Conservation (phyloP, 2,797 vertebrate genomes). For the Chelon labrosus region DNA sequence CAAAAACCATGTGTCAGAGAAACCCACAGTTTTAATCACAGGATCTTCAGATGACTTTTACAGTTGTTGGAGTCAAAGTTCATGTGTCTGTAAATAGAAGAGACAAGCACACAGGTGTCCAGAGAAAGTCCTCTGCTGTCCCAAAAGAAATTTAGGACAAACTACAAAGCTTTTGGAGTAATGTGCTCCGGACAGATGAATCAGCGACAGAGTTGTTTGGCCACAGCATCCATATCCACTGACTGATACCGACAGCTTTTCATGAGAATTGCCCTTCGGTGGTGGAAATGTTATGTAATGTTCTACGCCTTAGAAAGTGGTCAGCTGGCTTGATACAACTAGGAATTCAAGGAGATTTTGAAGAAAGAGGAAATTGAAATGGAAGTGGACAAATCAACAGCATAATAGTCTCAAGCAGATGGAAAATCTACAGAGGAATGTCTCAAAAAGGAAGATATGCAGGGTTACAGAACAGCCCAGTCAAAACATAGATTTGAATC, state of each 20-base stretch:
- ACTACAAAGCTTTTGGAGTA: background rate
- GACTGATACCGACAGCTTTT: background rate
- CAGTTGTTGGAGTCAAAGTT: background rate
- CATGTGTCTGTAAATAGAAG: background rate
- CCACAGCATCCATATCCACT: background rate
- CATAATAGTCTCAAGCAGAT: background rate
- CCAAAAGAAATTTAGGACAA: no score
- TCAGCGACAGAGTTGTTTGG: background rate
- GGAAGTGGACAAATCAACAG: background rate
- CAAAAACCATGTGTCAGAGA: background rate
- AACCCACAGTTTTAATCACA: no score
- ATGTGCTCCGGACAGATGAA: background rate
- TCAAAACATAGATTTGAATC: no score
- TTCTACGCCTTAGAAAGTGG: no score
- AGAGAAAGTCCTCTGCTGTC: no score
- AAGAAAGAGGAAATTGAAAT: background rate
- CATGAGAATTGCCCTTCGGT: no score
- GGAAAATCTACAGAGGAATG: background rate
- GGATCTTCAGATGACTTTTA: background rate
- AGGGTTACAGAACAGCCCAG: no score
- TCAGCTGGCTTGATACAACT: no score
- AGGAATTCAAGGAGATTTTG: background rate
- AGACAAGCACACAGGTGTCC: no score
- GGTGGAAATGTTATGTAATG: no score
- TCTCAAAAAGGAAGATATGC: background rate